These are phyloP conservation scores for Diaphora mendica DNA, from an alignment of 2,888 invertebrate genomes.

Conservation along the genomic window DNA sequence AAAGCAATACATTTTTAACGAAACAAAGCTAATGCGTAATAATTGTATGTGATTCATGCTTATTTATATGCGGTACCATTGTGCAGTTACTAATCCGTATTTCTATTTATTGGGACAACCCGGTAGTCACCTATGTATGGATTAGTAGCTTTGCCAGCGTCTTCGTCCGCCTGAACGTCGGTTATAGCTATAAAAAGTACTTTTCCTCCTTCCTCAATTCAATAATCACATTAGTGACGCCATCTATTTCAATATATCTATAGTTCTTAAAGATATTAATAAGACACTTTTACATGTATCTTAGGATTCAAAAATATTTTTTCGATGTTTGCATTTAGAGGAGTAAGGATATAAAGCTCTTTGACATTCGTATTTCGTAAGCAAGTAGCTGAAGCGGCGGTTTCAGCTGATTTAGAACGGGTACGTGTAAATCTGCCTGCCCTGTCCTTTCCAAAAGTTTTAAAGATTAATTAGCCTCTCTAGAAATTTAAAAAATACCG, in stretches of 20 bases:
- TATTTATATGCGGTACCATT: constrained; percentile 7
- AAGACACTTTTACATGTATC: neutral
- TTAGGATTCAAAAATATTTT: neutral
- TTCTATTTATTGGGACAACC: neutral
- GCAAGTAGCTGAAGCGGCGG: neutral
- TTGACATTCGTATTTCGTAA: neutral
- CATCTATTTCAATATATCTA: neutral
- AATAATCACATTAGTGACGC: neutral
- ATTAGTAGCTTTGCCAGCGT: too few species aligned
- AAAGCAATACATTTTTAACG: neutral
- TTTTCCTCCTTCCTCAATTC: too few species aligned
- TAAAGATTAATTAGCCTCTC: neutral
- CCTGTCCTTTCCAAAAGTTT: neutral
- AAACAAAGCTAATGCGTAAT: constrained; percentile 3
- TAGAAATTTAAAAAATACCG: neutral
- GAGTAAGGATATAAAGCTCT: neutral
- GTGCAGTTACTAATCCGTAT: constrained; percentile 2
- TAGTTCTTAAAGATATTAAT: neutral
- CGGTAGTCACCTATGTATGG: neutral
- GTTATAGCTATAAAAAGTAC: too few species aligned
- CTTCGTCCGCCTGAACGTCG: too few species aligned
- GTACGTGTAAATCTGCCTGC: neutral
- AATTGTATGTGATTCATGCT: constrained; percentile 9
- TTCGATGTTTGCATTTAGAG: neutral
- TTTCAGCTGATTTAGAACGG: neutral